phyloP scores from a whole-genome alignment of 2,888 invertebrate species.

The Melipona beecheii region DNA sequence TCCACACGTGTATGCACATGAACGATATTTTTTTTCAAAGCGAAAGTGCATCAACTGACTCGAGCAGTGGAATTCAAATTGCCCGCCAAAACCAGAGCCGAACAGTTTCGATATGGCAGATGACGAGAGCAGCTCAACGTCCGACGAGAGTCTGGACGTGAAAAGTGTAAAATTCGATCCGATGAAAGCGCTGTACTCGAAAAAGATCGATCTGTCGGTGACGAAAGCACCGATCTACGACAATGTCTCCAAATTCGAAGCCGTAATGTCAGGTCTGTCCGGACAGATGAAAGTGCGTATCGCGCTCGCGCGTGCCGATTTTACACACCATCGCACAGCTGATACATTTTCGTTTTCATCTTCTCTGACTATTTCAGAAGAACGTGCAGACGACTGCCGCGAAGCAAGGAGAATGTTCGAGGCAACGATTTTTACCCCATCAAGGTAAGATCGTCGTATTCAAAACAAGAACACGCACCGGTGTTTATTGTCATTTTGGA shows the following conservation, averaged over 20 bases:
- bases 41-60: not conserved
- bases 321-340: too few relatives aligned
- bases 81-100: not conserved
- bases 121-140: slow-evolving; percentile 69
- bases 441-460: slow-evolving; percentile 75
- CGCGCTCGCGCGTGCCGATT: not conserved
- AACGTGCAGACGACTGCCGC: slow-evolving; percentile 19
- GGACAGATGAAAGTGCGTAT: slow-evolving; percentile 78
- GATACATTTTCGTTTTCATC: slow-evolving; percentile 16
- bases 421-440: slow-evolving; percentile 74
- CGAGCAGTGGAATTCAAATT: slow-evolving; percentile 18
- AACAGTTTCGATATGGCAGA: slow-evolving; percentile 75
- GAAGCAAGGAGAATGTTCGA: slow-evolving; percentile 56
- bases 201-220: slow-evolving; percentile 85
- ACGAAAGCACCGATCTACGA: slow-evolving; percentile 88
- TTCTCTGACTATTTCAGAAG: slow-evolving; percentile 56
- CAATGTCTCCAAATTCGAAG: slow-evolving; percentile 88
- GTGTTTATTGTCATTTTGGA: not conserved
- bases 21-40: not conserved
- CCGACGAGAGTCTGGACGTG: slow-evolving; percentile 85
- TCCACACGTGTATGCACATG: not conserved
- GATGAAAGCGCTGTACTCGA: slow-evolving; percentile 88
- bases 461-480: not conserved
- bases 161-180: slow-evolving; percentile 88
- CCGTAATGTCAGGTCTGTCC: slow-evolving; percentile 81